A percentile compares a stretch with the other conserved stretches of the same genome.
phyloP scores from a whole-genome alignment of 1,140 invertebrate species.

The Drosophila melanica region DNA sequence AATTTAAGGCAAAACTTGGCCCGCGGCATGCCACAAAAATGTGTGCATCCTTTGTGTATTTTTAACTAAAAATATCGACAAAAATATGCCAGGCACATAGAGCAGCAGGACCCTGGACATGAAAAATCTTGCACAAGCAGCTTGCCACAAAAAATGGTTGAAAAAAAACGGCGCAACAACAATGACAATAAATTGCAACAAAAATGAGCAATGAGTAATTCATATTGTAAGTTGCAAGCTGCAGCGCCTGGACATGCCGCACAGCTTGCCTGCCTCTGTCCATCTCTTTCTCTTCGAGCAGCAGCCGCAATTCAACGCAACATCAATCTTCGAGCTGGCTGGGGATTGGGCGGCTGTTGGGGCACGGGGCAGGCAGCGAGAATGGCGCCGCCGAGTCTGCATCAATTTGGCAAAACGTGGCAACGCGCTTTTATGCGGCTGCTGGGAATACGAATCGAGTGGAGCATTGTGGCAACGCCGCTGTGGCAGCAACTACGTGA shows the following conservation, averaged over 20 bases:
- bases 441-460: constrained; percentile 57
- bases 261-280: not conserved
- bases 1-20: not conserved
- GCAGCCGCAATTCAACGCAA: constrained; percentile 68
- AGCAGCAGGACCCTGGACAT: constrained; percentile 50
- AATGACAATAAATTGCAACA: constrained; percentile 79
- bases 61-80: constrained; percentile 75
- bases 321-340: constrained; percentile 72
- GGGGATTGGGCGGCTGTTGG: constrained; percentile 3
- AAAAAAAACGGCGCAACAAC: constrained; percentile 31
- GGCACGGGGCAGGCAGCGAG: not conserved
- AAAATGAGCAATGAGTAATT: constrained; percentile 82
- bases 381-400: constrained; percentile 70
- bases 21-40: constrained; percentile 12
- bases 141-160: constrained; percentile 59
- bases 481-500: constrained; percentile 52
- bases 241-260: constrained; percentile 5
- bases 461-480: constrained; percentile 1
- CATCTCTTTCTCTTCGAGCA: not conserved
- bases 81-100: constrained; percentile 39
- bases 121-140: constrained; percentile 57
- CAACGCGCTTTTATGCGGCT: constrained; percentile 77
- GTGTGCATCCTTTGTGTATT: constrained; percentile 55
- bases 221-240: constrained; percentile 75
- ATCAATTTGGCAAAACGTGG: constrained; percentile 76